phyloP scores from a whole-genome alignment of 2,113 vertebrate species.

The Pterophyllum scalare region DNA sequence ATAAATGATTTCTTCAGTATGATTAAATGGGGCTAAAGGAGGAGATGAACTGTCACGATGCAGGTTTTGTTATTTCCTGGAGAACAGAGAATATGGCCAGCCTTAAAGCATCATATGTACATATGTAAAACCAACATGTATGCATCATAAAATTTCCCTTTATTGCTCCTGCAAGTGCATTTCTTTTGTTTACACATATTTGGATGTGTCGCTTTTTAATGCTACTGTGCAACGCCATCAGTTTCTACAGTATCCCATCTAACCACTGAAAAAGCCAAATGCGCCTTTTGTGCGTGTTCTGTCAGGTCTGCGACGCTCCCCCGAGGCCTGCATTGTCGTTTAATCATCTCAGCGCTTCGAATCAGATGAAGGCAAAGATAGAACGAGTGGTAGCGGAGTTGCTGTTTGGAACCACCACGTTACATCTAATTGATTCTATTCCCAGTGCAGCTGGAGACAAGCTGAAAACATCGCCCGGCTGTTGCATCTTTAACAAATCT shows the following conservation, averaged over 20 bases:
- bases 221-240: not conserved
- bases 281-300: not conserved
- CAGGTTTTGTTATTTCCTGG: not conserved
- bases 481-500: slow-evolving; percentile 15
- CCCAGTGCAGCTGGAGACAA: slow-evolving; percentile 23
- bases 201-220: not conserved
- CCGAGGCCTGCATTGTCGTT: not conserved
- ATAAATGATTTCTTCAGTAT: not conserved
- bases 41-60: not conserved
- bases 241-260: not conserved
- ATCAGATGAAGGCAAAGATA: not conserved
- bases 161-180: not conserved
- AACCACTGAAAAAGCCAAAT: not conserved
- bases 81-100: not conserved
- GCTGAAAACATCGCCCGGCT: not conserved
- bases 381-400: not conserved
- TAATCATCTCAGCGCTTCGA: not conserved
- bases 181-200: slow-evolving; percentile 24
- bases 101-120: not conserved
- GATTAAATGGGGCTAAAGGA: not conserved
- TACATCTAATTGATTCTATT: slow-evolving; percentile 41
- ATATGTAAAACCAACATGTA: not conserved
- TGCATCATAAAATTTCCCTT: not conserved
- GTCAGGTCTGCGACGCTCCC: not conserved
- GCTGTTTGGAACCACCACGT: slow-evolving; percentile 13